These are phyloP conservation scores for Phocides pigmalion DNA, from an alignment of 1,140 invertebrate genomes.

Conservation along the genomic window DNA sequence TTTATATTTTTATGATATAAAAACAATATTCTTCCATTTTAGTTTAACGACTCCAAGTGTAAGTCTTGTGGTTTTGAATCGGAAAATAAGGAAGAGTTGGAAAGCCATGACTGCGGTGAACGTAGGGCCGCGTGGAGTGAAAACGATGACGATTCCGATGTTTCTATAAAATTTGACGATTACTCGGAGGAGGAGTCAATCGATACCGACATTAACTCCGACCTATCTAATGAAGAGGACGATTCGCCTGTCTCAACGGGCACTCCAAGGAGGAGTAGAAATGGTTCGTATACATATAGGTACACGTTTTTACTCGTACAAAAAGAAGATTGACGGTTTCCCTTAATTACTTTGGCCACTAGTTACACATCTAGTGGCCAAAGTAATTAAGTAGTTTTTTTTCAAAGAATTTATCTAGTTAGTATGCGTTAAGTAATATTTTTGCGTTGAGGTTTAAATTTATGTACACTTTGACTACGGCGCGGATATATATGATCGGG, in stretches of 20 bases:
- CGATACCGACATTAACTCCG: conserved; percentile 48
- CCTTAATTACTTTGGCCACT: no score
- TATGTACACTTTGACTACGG: no score
- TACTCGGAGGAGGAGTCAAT: conserved; percentile 45
- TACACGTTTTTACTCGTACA: no score
- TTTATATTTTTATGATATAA: neutral
- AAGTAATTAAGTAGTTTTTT: no score
- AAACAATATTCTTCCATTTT: neutral
- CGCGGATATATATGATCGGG: no score
- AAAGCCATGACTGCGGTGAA: conserved; percentile 36
- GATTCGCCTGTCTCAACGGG: conserved; percentile 1
- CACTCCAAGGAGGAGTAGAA: conserved; percentile 38
- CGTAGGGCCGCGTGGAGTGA: conserved; percentile 26
- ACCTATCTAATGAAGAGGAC: conserved; percentile 50
- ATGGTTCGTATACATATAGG: conserved; percentile 23
- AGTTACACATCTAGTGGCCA: no score
- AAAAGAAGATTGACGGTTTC: no score
- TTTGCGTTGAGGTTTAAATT: no score
- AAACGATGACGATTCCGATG: conserved; percentile 47
- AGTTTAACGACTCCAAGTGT: conserved; percentile 32
- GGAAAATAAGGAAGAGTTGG: conserved; percentile 43
- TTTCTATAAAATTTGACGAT: conserved; percentile 43
- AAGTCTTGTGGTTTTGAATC: conserved; percentile 44
- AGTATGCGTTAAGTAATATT: no score
- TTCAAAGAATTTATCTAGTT: no score